phyloP scores from a whole-genome alignment of 2,797 vertebrate genomes.

The Propithecus perrieri region DNA sequence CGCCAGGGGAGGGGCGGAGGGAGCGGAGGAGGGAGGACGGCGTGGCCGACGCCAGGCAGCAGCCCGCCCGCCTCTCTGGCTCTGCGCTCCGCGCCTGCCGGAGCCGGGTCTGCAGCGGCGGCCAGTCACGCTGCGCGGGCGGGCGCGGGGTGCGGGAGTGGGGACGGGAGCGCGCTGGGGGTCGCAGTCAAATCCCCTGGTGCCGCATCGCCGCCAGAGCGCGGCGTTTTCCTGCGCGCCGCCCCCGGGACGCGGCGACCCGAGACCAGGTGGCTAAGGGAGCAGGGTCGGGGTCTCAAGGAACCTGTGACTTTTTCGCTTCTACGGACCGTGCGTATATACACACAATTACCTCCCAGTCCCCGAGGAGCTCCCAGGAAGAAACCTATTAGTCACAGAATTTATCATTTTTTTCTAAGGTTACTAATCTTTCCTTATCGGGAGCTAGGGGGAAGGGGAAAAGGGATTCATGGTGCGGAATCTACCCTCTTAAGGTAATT shows the following conservation, averaged over 20 bases:
- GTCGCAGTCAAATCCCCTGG: not conserved
- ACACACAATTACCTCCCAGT: not conserved
- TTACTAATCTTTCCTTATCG: not conserved
- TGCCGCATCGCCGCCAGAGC: not conserved
- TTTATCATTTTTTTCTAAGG: not conserved
- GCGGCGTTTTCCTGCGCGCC: not conserved
- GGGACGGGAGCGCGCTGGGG: constrained; percentile 7
- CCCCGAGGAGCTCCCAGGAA: not conserved
- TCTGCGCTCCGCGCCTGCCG: not conserved
- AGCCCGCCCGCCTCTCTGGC: not conserved
- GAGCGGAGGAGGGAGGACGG: not conserved
- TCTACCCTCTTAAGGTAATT: not conserved
- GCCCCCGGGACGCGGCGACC: not conserved
- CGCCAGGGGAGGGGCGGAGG: constrained; percentile 45
- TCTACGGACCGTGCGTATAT: not conserved
- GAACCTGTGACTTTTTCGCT: not conserved
- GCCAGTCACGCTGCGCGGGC: constrained; percentile 61
- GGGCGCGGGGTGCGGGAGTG: constrained; percentile 48
- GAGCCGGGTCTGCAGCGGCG: constrained; percentile 49
- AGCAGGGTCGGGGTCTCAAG: not conserved
- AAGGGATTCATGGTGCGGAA: not conserved
- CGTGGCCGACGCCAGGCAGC: constrained; percentile 3
- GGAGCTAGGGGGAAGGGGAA: not conserved
- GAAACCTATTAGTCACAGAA: not conserved
- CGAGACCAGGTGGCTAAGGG: not conserved